Evolutionary conservation across 2,113 vertebrate genomes (phyloP).

Genomic region (Microcebus ravelobensis): DNA sequence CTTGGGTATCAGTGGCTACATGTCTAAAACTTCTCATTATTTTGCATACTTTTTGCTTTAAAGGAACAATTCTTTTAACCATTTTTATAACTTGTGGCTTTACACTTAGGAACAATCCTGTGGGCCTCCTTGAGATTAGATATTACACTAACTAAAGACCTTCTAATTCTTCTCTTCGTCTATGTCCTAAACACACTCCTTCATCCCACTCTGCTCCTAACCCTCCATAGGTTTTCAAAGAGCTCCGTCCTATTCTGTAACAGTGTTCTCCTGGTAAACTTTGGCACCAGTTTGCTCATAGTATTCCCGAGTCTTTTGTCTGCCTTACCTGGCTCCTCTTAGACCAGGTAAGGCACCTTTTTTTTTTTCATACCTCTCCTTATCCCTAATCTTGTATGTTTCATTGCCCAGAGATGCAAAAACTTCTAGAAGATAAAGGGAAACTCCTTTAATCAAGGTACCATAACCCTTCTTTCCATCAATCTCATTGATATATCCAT

Average conservation of each 20-base stretch:
- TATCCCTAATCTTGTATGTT: not conserved
- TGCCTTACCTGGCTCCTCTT: not conserved
- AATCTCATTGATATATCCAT: not conserved
- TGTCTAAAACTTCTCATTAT: not conserved
- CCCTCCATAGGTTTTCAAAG: not conserved
- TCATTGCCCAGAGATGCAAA: not conserved
- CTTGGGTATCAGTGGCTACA: not conserved
- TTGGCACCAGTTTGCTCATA: not conserved
- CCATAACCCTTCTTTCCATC: not conserved
- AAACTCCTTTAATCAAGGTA: not conserved
- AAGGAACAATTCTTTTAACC: not conserved
- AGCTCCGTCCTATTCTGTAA: not conserved
- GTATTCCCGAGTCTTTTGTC: not conserved
- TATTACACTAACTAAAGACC: not conserved
- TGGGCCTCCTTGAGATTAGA: not conserved
- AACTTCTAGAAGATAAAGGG: not conserved
- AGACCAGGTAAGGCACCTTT: not conserved
- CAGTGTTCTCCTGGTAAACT: not conserved
- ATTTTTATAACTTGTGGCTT: conserved; percentile 21
- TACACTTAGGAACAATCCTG: not conserved
- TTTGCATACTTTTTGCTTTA: not conserved
- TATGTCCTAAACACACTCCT: not conserved
- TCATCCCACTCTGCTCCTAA: not conserved
- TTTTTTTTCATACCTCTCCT: not conserved
- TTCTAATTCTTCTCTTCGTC: not conserved